Conservation (phyloP, 2,888 invertebrate species). For the Octodonta nipae region DNA sequence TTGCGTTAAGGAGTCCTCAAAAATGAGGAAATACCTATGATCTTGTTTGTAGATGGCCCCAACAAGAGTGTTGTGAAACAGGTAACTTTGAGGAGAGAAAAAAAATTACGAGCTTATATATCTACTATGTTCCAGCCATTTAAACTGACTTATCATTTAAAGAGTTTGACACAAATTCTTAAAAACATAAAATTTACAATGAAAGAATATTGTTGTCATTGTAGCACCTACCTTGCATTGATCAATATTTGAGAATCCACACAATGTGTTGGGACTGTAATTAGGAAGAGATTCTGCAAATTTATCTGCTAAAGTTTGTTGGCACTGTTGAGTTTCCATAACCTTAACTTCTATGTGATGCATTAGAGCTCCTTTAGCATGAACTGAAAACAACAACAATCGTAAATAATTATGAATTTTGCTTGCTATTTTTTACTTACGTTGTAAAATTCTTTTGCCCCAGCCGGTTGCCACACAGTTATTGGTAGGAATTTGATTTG, state of each 20-base stretch:
- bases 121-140: too few species aligned
- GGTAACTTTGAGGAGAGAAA: too few species aligned
- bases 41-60: too few species aligned
- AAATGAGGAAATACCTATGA: too few species aligned
- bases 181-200: too few species aligned
- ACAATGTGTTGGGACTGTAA: conserved; percentile 51
- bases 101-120: too few species aligned
- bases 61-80: too few species aligned
- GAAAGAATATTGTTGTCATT: too few species aligned
- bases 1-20: too few species aligned
- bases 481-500: conserved; percentile 43
- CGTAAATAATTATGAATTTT: not conserved
- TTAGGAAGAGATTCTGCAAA: conserved; percentile 44
- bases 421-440: conserved; percentile 39
- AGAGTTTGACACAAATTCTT: too few species aligned
- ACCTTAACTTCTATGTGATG: conserved; percentile 57
- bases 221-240: conserved; percentile 56
- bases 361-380: conserved; percentile 61
- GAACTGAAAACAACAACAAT: conserved; percentile 41
- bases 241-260: conserved; percentile 56
- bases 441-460: conserved; percentile 66
- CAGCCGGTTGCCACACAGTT: conserved; percentile 70
- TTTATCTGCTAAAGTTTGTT: conserved; percentile 42
- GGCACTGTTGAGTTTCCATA: conserved; percentile 48
- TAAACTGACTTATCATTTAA: too few species aligned